A percentile compares a stretch with the other conserved stretches of the same genome.
Evolutionary conservation across 2,797 vertebrate species (phyloP).

Genomic region (Simalia tracyae): DNA sequence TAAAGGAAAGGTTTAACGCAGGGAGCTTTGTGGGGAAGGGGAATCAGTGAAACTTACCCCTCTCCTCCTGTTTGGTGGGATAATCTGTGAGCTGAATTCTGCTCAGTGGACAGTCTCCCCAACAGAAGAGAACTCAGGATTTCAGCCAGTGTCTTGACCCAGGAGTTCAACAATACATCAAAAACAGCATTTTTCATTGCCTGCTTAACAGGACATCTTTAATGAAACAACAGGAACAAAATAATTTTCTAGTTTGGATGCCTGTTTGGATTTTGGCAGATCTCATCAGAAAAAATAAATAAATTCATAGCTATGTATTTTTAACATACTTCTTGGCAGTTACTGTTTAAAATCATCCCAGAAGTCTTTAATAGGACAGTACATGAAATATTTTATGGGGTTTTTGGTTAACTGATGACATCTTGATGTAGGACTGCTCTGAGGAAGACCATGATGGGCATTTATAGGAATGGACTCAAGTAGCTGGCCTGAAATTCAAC

Average conservation of each 20-base stretch:
- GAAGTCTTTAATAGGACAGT: not conserved
- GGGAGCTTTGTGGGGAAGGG: too few species aligned
- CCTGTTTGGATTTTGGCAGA: too few species aligned
- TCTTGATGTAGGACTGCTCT: not conserved
- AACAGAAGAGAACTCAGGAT: not conserved
- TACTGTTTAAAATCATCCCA: not conserved
- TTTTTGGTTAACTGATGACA: not conserved
- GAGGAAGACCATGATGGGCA: not conserved
- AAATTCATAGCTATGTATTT: too few species aligned
- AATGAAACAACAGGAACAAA: too few species aligned
- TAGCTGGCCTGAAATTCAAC: not conserved
- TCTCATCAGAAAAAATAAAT: too few species aligned
- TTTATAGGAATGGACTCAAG: not conserved
- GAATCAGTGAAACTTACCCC: too few species aligned
- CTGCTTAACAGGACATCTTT: too few species aligned
- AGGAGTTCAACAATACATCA: not conserved
- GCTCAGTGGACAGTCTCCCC: not conserved
- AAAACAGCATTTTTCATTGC: not conserved
- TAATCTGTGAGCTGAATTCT: not conserved
- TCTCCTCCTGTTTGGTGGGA: not conserved
- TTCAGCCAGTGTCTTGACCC: not conserved
- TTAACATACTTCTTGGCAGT: not conserved
- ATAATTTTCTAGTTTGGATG: too few species aligned
- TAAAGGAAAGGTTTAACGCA: not conserved
- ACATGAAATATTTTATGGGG: not conserved